These are phyloP conservation scores for Tenthredo amoena DNA, from an alignment of 2,888 invertebrate species.

Conservation along the genomic window DNA sequence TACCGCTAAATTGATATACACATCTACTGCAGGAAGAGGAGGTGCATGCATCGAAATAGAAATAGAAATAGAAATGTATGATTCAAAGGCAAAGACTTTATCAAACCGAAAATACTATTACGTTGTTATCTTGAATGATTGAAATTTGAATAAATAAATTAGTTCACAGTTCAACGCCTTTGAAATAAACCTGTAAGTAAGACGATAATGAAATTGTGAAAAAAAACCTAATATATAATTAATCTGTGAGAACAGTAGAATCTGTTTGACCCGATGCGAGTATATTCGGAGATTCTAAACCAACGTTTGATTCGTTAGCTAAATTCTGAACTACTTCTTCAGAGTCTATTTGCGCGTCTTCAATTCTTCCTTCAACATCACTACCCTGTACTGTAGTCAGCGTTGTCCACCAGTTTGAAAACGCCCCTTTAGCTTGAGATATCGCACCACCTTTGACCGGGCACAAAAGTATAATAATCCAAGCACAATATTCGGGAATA, in stretches of 20 bases:
- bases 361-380: slow-evolving; percentile 63
- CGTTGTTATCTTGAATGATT: not conserved
- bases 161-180: slow-evolving; percentile 53
- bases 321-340: slow-evolving; percentile 58
- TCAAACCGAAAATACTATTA: not conserved
- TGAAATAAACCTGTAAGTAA: slow-evolving; percentile 53
- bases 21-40: slow-evolving; percentile 26
- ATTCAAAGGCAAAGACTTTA: not conserved
- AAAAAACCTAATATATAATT: slow-evolving; percentile 59
- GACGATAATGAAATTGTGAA: slow-evolving; percentile 55
- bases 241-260: slow-evolving; percentile 58
- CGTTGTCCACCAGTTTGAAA: slow-evolving; percentile 93
- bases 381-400: slow-evolving; percentile 81
- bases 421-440: slow-evolving; percentile 92
- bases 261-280: slow-evolving; percentile 59
- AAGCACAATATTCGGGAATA: not conserved
- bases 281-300: slow-evolving; percentile 59
- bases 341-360: slow-evolving; percentile 63
- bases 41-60: slow-evolving; percentile 39
- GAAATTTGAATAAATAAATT: slow-evolving; percentile 1
- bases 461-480: not conserved
- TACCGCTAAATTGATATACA: slow-evolving; percentile 43
- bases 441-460: slow-evolving; percentile 87
- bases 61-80: not conserved
- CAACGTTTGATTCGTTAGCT: slow-evolving; percentile 58